Evolutionary conservation across 2,888 invertebrate genomes (phyloP).

Genomic region (Heliconius sara): DNA sequence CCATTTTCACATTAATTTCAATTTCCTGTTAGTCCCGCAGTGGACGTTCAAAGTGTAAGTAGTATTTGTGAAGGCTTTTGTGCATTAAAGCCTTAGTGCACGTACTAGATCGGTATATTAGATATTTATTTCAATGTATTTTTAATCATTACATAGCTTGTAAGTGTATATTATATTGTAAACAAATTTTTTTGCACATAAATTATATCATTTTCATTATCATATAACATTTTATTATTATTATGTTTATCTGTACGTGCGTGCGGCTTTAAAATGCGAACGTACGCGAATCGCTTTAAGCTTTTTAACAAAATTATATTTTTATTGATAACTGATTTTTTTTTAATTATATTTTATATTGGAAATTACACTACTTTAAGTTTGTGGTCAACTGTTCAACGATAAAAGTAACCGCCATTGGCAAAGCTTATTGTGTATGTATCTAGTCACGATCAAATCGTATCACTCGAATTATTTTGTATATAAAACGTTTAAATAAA

Average conservation of each 20-base stretch:
- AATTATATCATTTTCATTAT: slow-evolving; percentile 52
- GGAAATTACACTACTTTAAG: not conserved
- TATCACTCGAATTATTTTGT: slow-evolving; percentile 70
- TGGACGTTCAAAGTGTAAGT: slow-evolving; percentile 61
- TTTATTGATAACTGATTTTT: slow-evolving; percentile 3
- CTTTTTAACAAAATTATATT: slow-evolving; percentile 57
- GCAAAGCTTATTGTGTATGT: slow-evolving; percentile 63
- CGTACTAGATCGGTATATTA: slow-evolving; percentile 68
- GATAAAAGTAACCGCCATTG: slow-evolving; percentile 52
- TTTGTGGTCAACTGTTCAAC: not conserved
- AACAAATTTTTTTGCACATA: slow-evolving; percentile 30
- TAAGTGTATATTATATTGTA: slow-evolving; percentile 65
- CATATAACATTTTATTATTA: slow-evolving; percentile 42
- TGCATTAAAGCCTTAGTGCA: slow-evolving; percentile 79
- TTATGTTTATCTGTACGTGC: slow-evolving; percentile 57
- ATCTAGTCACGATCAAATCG: slow-evolving; percentile 78
- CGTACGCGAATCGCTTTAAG: slow-evolving; percentile 58
- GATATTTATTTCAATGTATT: slow-evolving; percentile 61
- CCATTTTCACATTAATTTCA: slow-evolving; percentile 34
- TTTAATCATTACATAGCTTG: slow-evolving; percentile 68
- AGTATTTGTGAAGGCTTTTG: slow-evolving; percentile 83
- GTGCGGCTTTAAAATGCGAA: slow-evolving; percentile 68
- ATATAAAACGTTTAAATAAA: slow-evolving; percentile 74
- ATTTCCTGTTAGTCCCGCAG: slow-evolving; percentile 35
- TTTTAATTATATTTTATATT: slow-evolving; percentile 6